These are phyloP conservation scores for Pangasianodon gigas DNA, from an alignment of 2,113 vertebrate genomes.

Conservation along the genomic window DNA sequence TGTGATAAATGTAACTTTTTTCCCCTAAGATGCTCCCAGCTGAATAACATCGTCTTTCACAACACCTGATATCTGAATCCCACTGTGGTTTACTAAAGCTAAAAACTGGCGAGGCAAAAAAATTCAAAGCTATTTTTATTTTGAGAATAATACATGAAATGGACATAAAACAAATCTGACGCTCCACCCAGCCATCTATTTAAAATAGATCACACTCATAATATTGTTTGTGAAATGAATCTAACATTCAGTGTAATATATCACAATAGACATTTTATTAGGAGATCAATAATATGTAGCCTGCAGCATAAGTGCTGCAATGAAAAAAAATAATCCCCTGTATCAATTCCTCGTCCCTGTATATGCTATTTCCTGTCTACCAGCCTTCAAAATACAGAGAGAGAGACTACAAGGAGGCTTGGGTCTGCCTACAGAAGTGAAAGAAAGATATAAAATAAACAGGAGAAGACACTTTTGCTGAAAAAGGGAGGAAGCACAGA, in stretches of 20 bases:
- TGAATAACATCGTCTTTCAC: not conserved
- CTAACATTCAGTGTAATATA: not conserved
- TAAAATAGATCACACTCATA: not conserved
- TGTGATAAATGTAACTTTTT: too few species aligned
- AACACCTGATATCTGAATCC: not conserved
- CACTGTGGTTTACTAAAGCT: not conserved
- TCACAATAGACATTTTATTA: constrained; percentile 21
- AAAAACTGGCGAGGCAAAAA: not conserved
- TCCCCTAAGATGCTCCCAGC: not conserved
- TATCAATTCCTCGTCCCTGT: not conserved
- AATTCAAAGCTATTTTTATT: not conserved
- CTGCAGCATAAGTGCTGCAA: not conserved
- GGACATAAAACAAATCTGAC: not conserved
- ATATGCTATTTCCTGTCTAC: not conserved
- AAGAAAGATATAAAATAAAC: not conserved
- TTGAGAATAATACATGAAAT: not conserved
- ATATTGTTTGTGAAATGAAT: constrained; percentile 1
- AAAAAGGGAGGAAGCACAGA: not conserved
- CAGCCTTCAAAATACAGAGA: not conserved
- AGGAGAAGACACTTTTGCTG: not conserved
- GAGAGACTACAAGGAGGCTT: not conserved
- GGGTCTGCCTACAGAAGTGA: not conserved
- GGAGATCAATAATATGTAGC: constrained; percentile 26
- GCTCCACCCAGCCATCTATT: not conserved
- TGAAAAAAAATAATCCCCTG: not conserved